A percentile compares a stretch with the other conserved stretches of the same genome.
phyloP scores from a whole-genome alignment of 2,797 vertebrate genomes.

The Acanthurus tractus region DNA sequence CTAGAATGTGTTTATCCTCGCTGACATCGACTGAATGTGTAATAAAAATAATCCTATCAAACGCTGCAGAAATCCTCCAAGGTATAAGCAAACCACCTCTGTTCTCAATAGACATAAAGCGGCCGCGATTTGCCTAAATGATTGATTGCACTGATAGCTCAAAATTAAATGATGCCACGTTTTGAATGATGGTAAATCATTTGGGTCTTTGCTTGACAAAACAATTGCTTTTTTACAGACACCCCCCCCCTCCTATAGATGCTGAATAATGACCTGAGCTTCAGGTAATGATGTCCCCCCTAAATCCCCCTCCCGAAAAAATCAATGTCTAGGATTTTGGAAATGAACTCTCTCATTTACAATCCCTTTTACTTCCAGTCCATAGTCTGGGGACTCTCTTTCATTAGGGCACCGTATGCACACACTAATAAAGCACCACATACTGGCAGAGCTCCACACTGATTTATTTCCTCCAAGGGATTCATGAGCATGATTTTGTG shows the following conservation, averaged over 20 bases:
- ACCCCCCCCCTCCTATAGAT: constrained; percentile 9
- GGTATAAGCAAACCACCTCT: constrained; percentile 59
- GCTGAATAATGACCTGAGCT: constrained; percentile 33
- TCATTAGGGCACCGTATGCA: constrained; percentile 58
- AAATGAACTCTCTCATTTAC: constrained; percentile 54
- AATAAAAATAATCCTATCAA: constrained; percentile 58
- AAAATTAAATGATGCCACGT: constrained; percentile 56
- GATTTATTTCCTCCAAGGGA: constrained; percentile 62
- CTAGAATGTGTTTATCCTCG: constrained; percentile 17
- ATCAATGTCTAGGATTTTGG: constrained; percentile 35
- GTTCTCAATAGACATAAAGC: constrained; percentile 30
- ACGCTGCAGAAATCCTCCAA: constrained; percentile 30
- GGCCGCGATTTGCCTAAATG: constrained; percentile 46
- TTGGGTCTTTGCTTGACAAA: constrained; percentile 44
- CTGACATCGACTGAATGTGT: constrained; percentile 31
- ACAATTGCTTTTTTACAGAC: constrained; percentile 27
- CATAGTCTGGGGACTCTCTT: constrained; percentile 51
- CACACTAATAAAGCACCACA: constrained; percentile 63
- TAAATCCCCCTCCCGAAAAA: neutral
- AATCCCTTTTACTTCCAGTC: constrained; percentile 37
- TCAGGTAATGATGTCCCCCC: constrained; percentile 33
- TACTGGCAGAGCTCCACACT: constrained; percentile 55
- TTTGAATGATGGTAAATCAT: constrained; percentile 35
- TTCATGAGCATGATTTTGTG: constrained; percentile 61
- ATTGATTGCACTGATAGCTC: constrained; percentile 52